Conservation (phyloP, 1,140 invertebrate genomes). For the Mesaphorura yosii region DNA sequence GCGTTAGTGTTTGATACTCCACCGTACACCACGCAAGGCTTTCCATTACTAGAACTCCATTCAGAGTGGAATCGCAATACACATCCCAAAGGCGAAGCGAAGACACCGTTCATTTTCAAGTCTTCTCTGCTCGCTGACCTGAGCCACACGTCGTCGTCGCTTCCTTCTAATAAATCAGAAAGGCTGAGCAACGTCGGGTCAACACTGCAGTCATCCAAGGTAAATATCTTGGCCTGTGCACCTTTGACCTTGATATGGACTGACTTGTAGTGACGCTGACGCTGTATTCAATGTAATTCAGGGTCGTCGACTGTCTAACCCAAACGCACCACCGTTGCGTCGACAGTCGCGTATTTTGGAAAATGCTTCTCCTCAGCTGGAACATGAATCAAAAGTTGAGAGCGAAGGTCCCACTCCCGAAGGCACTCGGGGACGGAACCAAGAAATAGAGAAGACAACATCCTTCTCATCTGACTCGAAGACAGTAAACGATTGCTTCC, state of each 20-base stretch:
- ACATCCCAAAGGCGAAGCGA: constrained; percentile 6
- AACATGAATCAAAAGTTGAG: neutral
- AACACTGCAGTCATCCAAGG: constrained; percentile 13
- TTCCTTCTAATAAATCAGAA: constrained; percentile 21
- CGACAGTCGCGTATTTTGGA: constrained; percentile 14
- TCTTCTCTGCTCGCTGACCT: constrained; percentile 24
- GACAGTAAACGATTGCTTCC: constrained; percentile 57
- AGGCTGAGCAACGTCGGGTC: constrained; percentile 13
- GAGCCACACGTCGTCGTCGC: constrained; percentile 24
- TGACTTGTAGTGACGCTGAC: neutral
- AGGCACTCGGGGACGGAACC: constrained; percentile 26
- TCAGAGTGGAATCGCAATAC: constrained; percentile 20
- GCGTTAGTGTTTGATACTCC: constrained; percentile 83
- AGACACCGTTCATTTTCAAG: constrained; percentile 24
- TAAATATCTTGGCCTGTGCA: too few species aligned
- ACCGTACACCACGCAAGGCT: constrained; percentile 57
- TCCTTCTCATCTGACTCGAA: constrained; percentile 59
- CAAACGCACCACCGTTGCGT: constrained; percentile 10
- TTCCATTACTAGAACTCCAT: constrained; percentile 50
- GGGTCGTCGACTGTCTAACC: constrained; percentile 19
- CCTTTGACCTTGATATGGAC: too few species aligned
- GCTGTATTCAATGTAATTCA: constrained; percentile 1
- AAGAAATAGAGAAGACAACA: constrained; percentile 45
- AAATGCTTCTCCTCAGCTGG: neutral
- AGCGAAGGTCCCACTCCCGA: neutral